Evolutionary conservation across 2,797 vertebrate species (phyloP).

Genomic region (Columba guinea): DNA sequence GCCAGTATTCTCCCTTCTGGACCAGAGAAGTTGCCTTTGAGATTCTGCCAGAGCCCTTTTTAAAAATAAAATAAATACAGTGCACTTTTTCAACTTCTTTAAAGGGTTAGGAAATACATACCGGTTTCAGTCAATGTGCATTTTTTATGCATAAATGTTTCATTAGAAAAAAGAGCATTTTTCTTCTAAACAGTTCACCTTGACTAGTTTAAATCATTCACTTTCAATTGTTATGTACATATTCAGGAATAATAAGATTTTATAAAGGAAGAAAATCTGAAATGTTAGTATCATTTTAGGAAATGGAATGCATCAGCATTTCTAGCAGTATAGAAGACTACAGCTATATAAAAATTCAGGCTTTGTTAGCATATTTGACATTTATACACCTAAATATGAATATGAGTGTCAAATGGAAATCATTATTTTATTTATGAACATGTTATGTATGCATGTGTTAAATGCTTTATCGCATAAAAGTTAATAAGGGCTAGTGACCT

Average conservation of each 20-base stretch:
- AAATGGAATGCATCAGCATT: background rate
- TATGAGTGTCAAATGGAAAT: background rate
- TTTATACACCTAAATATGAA: background rate
- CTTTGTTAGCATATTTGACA: background rate
- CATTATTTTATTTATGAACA: background rate
- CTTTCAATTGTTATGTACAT: background rate
- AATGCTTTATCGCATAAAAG: background rate
- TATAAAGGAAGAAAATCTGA: background rate
- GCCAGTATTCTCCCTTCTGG: background rate
- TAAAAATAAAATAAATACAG: background rate
- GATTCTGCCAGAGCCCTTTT: background rate
- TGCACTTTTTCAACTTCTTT: background rate
- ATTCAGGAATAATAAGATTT: background rate
- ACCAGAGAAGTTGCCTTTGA: background rate
- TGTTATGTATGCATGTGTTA: background rate
- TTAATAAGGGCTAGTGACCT: background rate
- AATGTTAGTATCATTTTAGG: background rate
- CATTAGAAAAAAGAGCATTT: background rate
- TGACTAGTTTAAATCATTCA: background rate
- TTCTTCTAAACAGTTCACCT: background rate
- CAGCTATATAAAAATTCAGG: background rate
- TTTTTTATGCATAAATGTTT: background rate
- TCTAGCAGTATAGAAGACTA: background rate
- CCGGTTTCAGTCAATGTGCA: background rate
- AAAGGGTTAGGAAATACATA: background rate